A percentile compares a stretch with the other conserved stretches of the same genome.
These are phyloP conservation scores for Ostrea denselamellosa DNA, from an alignment of 1,140 invertebrate species.

Conservation along the genomic window DNA sequence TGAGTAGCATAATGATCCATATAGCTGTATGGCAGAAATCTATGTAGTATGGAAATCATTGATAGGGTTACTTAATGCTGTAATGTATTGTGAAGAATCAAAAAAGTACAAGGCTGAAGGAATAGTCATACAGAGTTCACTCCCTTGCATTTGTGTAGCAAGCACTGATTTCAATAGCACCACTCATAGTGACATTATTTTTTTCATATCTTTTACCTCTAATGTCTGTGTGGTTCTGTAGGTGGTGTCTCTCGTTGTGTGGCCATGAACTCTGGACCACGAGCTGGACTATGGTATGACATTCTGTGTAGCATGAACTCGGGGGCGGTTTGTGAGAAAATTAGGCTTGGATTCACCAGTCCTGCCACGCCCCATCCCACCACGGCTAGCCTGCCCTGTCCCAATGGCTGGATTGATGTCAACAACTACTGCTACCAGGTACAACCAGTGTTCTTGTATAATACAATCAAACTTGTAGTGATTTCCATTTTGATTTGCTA, in stretches of 20 bases:
- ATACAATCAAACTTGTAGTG: too few relatives aligned
- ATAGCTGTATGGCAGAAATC: too few relatives aligned
- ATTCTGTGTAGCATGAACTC: slow-evolving; percentile 53
- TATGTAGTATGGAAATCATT: too few relatives aligned
- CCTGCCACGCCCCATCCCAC: slow-evolving; percentile 59
- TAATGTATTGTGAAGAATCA: too few relatives aligned
- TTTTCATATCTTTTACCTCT: background rate
- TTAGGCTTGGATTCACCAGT: slow-evolving; percentile 59
- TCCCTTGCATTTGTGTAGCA: too few relatives aligned
- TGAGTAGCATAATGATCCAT: too few relatives aligned
- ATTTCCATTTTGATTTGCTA: too few relatives aligned
- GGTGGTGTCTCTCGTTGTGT: slow-evolving; percentile 60
- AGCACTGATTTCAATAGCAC: too few relatives aligned
- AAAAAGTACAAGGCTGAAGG: too few relatives aligned
- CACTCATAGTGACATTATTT: background rate
- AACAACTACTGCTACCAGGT: slow-evolving; percentile 70
- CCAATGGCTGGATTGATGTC: slow-evolving; percentile 58
- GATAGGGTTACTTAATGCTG: too few relatives aligned
- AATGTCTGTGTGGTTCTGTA: slow-evolving; percentile 18
- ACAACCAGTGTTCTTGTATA: background rate
- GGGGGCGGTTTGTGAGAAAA: slow-evolving; percentile 67
- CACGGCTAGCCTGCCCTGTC: slow-evolving; percentile 59
- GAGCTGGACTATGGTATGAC: slow-evolving; percentile 69
- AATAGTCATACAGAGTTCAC: too few relatives aligned
- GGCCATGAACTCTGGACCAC: slow-evolving; percentile 60